Evolutionary conservation across 2,888 invertebrate genomes (phyloP).

Genomic region (Apeira syringaria): DNA sequence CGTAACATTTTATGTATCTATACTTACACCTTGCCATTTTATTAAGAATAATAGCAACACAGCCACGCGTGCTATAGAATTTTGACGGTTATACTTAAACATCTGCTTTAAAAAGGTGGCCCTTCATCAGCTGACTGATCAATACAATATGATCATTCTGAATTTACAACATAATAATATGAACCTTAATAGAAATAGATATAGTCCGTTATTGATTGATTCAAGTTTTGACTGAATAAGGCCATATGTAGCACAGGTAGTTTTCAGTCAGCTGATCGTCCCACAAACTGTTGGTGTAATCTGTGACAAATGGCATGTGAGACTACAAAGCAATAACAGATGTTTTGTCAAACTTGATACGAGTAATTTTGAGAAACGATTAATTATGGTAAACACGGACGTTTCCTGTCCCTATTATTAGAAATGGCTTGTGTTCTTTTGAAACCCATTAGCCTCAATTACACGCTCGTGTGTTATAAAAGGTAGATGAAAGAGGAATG

Average conservation of each 20-base stretch:
- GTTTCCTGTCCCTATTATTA: constrained; percentile 11
- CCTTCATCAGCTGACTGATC: constrained; percentile 9
- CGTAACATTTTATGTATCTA: too few species aligned
- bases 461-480: neutral
- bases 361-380: neutral
- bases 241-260: neutral
- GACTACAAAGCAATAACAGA: constrained; percentile 1
- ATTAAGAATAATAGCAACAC: neutral
- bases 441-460: constrained; percentile 13
- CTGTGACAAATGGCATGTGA: neutral
- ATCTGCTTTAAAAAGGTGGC: constrained; percentile 13
- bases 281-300: neutral
- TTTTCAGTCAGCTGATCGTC: constrained; percentile 8
- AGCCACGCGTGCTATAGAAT: neutral
- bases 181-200: neutral
- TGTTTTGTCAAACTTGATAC: neutral
- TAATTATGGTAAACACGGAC: neutral
- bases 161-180: neutral
- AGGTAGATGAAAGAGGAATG: too few species aligned
- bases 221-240: too few species aligned
- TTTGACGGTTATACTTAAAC: constrained; percentile 12
- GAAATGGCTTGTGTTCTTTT: constrained; percentile 4
- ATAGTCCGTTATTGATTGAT: neutral
- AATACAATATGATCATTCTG: neutral
- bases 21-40: neutral